Evolutionary conservation across 2,888 invertebrate genomes (phyloP).

Genomic region (Griposia aprilina): DNA sequence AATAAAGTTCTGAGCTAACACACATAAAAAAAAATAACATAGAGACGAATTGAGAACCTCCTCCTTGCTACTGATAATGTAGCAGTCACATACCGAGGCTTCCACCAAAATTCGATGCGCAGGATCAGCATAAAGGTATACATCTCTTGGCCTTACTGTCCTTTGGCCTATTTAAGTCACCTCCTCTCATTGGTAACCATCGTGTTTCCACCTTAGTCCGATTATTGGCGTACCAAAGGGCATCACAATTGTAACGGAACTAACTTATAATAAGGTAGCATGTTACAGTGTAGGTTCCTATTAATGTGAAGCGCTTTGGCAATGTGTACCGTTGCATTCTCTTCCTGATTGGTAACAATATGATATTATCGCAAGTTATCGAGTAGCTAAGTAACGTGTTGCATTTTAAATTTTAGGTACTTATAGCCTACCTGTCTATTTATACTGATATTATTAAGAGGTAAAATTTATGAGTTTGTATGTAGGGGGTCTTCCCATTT

Average conservation of each 20-base stretch:
- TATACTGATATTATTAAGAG: not conserved
- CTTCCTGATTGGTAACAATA: constrained; percentile 33
- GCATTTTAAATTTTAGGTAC: not conserved
- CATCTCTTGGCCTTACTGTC: too few species aligned
- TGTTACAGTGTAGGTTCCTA: constrained; percentile 1
- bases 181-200: too few species aligned
- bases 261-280: not conserved
- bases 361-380: constrained; percentile 14
- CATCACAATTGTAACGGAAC: constrained; percentile 15
- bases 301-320: constrained; percentile 8
- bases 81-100: too few species aligned
- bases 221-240: not conserved
- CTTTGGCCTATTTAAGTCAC: too few species aligned
- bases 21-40: too few species aligned
- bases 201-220: not conserved
- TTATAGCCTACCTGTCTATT: too few species aligned
- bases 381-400: not conserved
- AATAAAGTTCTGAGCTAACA: too few species aligned
- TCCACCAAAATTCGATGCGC: too few species aligned
- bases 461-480: not conserved
- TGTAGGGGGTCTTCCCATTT: not conserved
- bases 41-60: too few species aligned
- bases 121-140: too few species aligned
- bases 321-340: constrained; percentile 34
- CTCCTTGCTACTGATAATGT: too few species aligned